A percentile compares a stretch with the other conserved stretches of the same genome.
Evolutionary conservation across 2,797 vertebrate species (phyloP).

Genomic region (Manis javanica): DNA sequence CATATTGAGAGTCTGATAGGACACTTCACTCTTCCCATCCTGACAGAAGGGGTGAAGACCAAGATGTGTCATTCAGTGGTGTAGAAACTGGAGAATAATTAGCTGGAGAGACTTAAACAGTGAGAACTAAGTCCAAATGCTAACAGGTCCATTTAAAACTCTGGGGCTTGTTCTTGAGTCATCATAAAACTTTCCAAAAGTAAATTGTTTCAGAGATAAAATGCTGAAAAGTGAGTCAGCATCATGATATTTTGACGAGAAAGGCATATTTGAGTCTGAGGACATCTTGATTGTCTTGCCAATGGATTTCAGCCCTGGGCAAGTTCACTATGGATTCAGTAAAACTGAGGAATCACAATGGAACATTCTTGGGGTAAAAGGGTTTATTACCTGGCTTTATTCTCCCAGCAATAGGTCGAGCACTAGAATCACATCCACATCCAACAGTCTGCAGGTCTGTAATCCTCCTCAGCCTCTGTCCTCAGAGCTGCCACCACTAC

Average conservation of each 20-base stretch:
- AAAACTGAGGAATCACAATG: too few species aligned
- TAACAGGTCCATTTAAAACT: neutral
- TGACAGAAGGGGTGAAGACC: neutral
- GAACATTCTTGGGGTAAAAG: too few species aligned
- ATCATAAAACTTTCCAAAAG: neutral
- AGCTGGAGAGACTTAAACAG: neutral
- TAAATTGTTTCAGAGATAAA: neutral
- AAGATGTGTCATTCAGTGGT: accelerated
- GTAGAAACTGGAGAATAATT: neutral
- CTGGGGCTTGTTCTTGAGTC: neutral
- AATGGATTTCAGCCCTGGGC: too few species aligned
- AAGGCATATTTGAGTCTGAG: neutral
- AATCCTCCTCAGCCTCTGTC: too few species aligned
- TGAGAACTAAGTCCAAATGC: neutral
- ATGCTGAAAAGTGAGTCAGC: neutral
- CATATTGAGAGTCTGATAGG: neutral
- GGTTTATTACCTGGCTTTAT: too few species aligned
- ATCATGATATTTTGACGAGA: neutral
- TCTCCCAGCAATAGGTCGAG: too few species aligned
- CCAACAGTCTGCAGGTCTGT: too few species aligned
- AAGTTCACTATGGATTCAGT: too few species aligned
- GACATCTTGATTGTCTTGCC: too few species aligned
- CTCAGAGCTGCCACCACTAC: too few species aligned
- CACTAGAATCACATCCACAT: too few species aligned
- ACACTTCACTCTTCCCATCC: neutral